Conservation (phyloP, 2,113 vertebrate species). For the Bombycilla garrulus region DNA sequence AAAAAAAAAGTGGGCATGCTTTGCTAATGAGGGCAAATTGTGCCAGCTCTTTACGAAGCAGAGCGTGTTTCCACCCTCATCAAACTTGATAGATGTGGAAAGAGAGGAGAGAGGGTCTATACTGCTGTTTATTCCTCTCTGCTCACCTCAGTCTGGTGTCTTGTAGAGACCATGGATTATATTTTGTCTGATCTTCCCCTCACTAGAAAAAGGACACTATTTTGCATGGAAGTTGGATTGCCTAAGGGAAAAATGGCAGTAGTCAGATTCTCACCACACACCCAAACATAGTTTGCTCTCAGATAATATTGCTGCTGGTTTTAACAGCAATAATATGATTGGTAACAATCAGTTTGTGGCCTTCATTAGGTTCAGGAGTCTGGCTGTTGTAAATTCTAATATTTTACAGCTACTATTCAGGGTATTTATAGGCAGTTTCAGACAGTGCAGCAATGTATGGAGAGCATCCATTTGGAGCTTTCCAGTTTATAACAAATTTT, state of each 20-base stretch:
- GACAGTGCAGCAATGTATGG: background rate
- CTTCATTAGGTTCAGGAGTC: background rate
- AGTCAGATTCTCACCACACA: background rate
- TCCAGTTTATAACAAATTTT: background rate
- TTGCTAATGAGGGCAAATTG: background rate
- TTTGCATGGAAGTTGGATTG: background rate
- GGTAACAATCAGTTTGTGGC: background rate
- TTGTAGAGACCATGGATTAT: background rate
- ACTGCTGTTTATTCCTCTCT: background rate
- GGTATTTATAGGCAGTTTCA: background rate
- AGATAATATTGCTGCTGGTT: background rate
- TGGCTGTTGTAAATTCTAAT: background rate
- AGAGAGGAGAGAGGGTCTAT: background rate
- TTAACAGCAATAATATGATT: background rate
- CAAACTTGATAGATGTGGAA: background rate
- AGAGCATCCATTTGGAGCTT: background rate
- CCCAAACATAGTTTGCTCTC: background rate
- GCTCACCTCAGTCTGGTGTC: background rate
- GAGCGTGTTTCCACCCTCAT: background rate
- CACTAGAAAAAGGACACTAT: background rate
- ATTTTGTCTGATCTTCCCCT: background rate
- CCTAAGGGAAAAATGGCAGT: background rate
- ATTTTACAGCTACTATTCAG: background rate
- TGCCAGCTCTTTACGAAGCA: conserved; percentile 3
- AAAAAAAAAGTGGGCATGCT: background rate